Evolutionary conservation across 2,888 invertebrate genomes (phyloP), one percentile per base, ranked within the genome.

Genomic region (Lepidocyrtinus sp.): DNA sequence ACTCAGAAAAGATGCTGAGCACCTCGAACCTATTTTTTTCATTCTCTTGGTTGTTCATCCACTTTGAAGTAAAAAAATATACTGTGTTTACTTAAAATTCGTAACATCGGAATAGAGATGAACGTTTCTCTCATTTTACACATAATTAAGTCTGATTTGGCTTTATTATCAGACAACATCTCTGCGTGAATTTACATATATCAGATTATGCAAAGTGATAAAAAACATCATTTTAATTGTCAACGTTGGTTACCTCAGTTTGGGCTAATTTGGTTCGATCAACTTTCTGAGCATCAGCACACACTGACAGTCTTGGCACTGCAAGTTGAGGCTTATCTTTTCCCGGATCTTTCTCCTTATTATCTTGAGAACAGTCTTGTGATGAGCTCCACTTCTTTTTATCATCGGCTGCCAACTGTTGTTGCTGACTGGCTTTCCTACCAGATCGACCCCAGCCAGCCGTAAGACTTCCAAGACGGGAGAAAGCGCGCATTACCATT

Each of bases 401-500:
- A 87, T 96, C 96, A 63, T 95, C 95, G 2, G 93, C 94, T 86
- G 94, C 93, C 82, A 95, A 91, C 80, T 94, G 94, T 1, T 86
- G 85, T 68, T 87, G 87, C 63, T 86, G 87, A 70, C 84, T 86
- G 61, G 86, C 85, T 76, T 82, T 96, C 82, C 95, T 91, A 87
- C 96, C 95, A 80, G 95, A 95, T 63, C 95, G 91, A 0, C 96
- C 96, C 95, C 96, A 96, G 63, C 95, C 95, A 0, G 96, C 95
- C 0, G 96, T 96, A 86, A 96, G 94, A 65, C 95, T 96, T 17
- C 96, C 96, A 78, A 96, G 90, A 19, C 96, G 92, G n/a, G 95
- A 95, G 89, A 96, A 96, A 0, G 96, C 96, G 25, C 96, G 91
- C 89, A 96, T 96, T 84, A 96, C 95, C 95, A 96, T 96, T 27